Evolutionary conservation across 2,888 invertebrate species (phyloP).

Genomic region (Lepidonotus clava): DNA sequence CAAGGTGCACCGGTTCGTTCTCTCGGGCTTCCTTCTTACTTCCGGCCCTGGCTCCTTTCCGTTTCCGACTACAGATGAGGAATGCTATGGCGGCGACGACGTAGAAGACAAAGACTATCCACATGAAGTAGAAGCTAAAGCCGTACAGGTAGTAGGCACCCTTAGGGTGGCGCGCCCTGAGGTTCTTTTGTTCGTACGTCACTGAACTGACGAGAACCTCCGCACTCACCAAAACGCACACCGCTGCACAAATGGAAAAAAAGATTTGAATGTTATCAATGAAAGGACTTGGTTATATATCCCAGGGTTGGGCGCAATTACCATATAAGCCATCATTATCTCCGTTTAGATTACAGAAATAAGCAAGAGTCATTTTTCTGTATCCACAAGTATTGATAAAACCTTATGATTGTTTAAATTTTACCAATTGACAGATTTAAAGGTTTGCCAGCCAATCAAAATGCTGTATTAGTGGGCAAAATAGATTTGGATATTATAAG

Average conservation of each 20-base stretch:
- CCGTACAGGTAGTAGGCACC: constrained; percentile 86
- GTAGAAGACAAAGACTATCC: constrained; percentile 88
- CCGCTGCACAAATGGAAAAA: constrained; percentile 85
- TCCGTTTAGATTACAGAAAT: too few species aligned
- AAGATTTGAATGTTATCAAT: too few species aligned
- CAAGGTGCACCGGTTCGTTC: constrained; percentile 91
- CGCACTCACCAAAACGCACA: constrained; percentile 89
- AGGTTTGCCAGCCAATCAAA: too few species aligned
- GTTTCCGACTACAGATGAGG: constrained; percentile 90
- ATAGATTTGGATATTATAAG: background rate
- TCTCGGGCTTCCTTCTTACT: constrained; percentile 91
- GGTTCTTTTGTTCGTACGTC: constrained; percentile 86
- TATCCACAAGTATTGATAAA: too few species aligned
- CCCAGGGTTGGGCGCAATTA: background rate
- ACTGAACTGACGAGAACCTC: constrained; percentile 89
- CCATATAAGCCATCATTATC: too few species aligned
- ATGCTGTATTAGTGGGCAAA: too few species aligned
- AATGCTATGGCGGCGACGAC: constrained; percentile 87
- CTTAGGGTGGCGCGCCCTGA: constrained; percentile 86
- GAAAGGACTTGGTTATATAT: background rate
- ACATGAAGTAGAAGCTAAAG: constrained; percentile 82
- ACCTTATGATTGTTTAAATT: too few species aligned
- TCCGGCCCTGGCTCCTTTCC: constrained; percentile 91
- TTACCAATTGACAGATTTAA: too few species aligned
- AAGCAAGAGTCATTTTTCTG: too few species aligned